Evolutionary conservation across 2,797 vertebrate species (phyloP), one percentile per base, ranked within the genome.

Genomic region (Chelon labrosus): DNA sequence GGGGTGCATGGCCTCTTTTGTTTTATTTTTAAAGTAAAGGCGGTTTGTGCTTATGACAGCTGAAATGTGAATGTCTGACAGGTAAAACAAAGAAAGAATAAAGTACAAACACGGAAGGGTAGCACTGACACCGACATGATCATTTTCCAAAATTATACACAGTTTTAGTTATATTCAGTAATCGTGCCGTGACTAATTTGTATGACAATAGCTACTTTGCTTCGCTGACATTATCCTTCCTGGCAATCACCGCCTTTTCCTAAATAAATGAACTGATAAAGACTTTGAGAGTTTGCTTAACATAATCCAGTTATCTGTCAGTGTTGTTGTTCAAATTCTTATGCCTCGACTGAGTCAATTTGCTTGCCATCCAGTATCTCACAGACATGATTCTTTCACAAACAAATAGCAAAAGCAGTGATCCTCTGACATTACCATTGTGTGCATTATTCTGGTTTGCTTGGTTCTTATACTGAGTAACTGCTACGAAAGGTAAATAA

Each of bases 391-490:
- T 31, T 70, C 55, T 58, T 37, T 57, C 27, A n/a, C 71, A 83
- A 76, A 84, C 42, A 70, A 65, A 44, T 50, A 77, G 13, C 39
- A 63, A 79, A 83, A 66, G 11, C 19, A 7, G 4, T 13, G 65
- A 59, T 65, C 77, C 56, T 62, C 72, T 89, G 62, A 82, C 80
- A 85, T 84, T 83, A 85, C 80, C 58, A 70, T 51, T 49, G 62
- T 46, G 69, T 87, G 50, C 85, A 89, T 88, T 74, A 88, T 91
- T 90, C 77, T 72, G 72, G 78, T 87, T 83, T 85, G 76, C 84
- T 70, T 68, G 59, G 68, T 70, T 70, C 50, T 79, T 79, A 68
- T 46, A 82, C 38, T 35, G 46, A 63, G 65, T 65, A 75, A 80
- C 83, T 63, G 39, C 60, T 46, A 51, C 19, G 17, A 49, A 82